Evolutionary conservation across 1,140 invertebrate genomes (phyloP).

Genomic region (Zeugodacus cucurbitae): DNA sequence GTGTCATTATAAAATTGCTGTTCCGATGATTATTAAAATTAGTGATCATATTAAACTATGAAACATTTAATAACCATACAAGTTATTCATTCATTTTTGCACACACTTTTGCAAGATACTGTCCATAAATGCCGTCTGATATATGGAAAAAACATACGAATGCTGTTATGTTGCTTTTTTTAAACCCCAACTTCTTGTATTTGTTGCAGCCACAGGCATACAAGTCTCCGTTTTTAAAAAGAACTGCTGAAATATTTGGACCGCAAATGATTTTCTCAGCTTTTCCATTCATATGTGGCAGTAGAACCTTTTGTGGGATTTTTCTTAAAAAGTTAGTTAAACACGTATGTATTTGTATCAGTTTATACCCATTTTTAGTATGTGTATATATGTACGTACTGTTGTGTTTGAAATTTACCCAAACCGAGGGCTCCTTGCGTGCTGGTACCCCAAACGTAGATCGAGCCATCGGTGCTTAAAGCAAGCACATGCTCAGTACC

Average conservation of each 20-base stretch:
- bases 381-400: conserved; percentile 49
- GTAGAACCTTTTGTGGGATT: conserved; percentile 56
- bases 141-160: conserved; percentile 51
- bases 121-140: too few species aligned
- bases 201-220: conserved; percentile 77
- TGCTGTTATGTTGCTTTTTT: conserved; percentile 56
- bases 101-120: too few species aligned
- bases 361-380: not conserved
- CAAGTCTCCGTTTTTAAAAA: conserved; percentile 74
- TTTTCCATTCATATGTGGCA: conserved; percentile 67
- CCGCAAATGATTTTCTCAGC: conserved; percentile 73
- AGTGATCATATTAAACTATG: too few species aligned
- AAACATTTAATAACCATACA: too few species aligned
- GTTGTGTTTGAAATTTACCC: conserved; percentile 70
- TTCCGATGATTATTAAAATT: too few species aligned
- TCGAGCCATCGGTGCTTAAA: conserved; percentile 71
- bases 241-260: conserved; percentile 73
- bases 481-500: conserved; percentile 76
- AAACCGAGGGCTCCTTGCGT: conserved; percentile 74
- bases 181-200: conserved; percentile 77
- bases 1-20: too few species aligned
- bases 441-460: conserved; percentile 79
- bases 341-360: not conserved
- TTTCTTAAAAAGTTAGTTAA: conserved; percentile 47
- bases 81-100: too few species aligned